Evolutionary conservation across 2,888 invertebrate species (phyloP).

Genomic region (Caenorhabditis angaria): DNA sequence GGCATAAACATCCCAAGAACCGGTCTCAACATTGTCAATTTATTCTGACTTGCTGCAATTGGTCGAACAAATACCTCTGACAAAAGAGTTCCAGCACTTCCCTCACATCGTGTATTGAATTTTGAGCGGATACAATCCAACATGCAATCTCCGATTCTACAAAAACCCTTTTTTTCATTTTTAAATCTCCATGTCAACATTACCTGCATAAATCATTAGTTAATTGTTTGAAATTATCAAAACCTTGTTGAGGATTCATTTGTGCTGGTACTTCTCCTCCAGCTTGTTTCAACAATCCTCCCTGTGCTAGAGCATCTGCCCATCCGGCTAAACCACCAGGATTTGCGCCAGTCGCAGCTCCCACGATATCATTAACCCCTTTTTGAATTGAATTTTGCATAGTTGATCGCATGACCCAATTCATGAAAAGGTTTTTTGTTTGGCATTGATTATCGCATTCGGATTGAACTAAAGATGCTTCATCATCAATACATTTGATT

Average conservation of each 20-base stretch:
- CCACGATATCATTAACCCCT: conserved; percentile 37
- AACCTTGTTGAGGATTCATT: conserved; percentile 19
- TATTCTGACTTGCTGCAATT: conserved; percentile 45
- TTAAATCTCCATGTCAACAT: not conserved
- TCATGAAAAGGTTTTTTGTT: conserved; percentile 45
- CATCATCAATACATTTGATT: conserved; percentile 51
- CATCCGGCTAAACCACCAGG: conserved; percentile 11
- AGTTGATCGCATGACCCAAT: conserved; percentile 43
- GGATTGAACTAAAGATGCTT: conserved; percentile 39
- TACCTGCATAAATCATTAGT: conserved; percentile 40
- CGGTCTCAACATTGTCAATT: conserved; percentile 41
- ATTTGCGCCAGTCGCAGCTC: conserved; percentile 35
- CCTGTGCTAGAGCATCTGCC: conserved; percentile 24
- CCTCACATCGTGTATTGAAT: conserved; percentile 61
- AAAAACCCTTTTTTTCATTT: not conserved
- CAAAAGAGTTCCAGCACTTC: conserved; percentile 57
- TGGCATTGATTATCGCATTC: conserved; percentile 47
- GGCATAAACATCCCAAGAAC: conserved; percentile 51
- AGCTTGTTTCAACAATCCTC: not conserved
- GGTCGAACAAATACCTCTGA: conserved; percentile 57
- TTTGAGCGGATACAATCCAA: conserved; percentile 55
- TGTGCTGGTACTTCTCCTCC: conserved; percentile 15
- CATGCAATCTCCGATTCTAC: conserved; percentile 56
- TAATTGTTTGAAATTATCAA: conserved; percentile 36
- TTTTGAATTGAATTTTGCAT: conserved; percentile 37